Conservation (phyloP, 1,140 invertebrate genomes). For the Acyrthosiphon pisum region DNA sequence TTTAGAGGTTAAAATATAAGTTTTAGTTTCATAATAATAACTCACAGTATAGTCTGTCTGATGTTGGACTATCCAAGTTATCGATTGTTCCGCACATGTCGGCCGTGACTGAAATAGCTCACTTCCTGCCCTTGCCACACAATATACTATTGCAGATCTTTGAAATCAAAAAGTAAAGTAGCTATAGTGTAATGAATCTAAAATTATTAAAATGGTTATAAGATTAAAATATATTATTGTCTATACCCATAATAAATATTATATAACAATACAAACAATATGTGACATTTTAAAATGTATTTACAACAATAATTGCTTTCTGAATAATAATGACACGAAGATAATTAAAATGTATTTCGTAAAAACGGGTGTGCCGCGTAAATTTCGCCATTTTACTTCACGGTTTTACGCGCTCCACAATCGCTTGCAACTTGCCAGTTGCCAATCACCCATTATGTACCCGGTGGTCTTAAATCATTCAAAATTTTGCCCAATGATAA, state of each 20-base stretch:
- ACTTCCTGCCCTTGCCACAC: too few relatives aligned
- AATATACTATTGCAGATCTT: neutral
- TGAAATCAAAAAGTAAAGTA: neutral
- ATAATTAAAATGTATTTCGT: too few relatives aligned
- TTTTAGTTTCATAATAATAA: too few relatives aligned
- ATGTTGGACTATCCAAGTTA: too few relatives aligned
- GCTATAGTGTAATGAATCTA: neutral
- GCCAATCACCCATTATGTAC: neutral
- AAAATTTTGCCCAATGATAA: neutral
- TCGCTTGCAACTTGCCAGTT: neutral
- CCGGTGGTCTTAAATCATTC: neutral
- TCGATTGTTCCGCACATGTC: too few relatives aligned
- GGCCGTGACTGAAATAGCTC: too few relatives aligned
- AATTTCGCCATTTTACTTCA: neutral
- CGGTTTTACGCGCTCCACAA: neutral
- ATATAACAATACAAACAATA: neutral
- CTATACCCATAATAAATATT: neutral
- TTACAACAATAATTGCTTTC: neutral
- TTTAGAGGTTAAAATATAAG: too few relatives aligned
- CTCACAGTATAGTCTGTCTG: too few relatives aligned
- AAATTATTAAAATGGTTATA: neutral
- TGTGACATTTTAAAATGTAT: neutral
- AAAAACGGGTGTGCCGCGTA: neutral
- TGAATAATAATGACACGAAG: too few relatives aligned
- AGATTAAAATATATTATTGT: too few relatives aligned